Conservation (phyloP, 2,113 vertebrate species). For the Melanerpes aurifrons region DNA sequence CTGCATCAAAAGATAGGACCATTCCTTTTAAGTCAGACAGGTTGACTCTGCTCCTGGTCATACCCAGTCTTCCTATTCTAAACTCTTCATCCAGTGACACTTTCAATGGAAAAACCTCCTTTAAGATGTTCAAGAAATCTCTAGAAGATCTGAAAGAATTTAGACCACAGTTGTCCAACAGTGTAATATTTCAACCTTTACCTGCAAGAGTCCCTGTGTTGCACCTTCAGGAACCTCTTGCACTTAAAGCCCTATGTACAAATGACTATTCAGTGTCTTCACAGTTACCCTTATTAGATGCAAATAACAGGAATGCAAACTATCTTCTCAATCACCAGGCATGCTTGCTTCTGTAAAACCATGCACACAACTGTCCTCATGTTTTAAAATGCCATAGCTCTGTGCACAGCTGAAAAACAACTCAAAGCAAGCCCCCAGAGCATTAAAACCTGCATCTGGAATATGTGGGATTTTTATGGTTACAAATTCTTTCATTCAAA, state of each 20-base stretch:
- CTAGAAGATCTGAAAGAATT: background rate
- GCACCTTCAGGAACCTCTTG: background rate
- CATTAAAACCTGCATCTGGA: background rate
- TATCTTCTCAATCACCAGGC: background rate
- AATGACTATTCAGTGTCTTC: background rate
- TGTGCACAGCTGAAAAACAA: background rate
- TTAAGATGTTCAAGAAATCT: background rate
- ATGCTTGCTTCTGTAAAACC: background rate
- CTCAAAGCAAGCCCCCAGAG: background rate
- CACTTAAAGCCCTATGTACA: background rate
- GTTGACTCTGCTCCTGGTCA: background rate
- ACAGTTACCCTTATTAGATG: background rate
- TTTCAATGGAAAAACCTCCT: background rate
- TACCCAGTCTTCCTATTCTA: background rate
- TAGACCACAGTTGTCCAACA: background rate
- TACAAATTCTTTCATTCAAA: background rate
- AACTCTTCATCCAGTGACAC: background rate
- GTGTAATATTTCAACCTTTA: background rate
- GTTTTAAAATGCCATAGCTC: conserved; percentile 14
- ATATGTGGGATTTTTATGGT: background rate
- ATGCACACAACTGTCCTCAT: background rate
- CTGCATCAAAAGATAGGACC: background rate
- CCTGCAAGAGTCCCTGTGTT: background rate
- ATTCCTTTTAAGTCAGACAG: background rate
- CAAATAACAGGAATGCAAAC: background rate